A percentile compares a stretch with the other conserved stretches of the same genome.
Evolutionary conservation across 2,797 vertebrate species (phyloP).

Genomic region (Falco columbarius): DNA sequence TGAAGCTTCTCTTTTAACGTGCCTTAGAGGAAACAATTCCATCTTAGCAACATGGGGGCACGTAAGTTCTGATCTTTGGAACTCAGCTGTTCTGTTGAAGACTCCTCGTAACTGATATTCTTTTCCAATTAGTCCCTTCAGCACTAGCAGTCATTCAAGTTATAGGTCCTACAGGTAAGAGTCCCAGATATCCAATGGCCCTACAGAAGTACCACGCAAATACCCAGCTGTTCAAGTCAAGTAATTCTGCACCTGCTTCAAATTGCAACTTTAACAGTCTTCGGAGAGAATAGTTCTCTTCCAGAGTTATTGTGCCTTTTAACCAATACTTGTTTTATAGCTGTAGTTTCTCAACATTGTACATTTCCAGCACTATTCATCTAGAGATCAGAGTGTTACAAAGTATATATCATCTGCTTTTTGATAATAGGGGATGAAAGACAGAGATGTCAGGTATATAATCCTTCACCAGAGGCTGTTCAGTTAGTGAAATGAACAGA

Average conservation of each 20-base stretch:
- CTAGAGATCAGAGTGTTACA: not conserved
- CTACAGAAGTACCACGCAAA: not conserved
- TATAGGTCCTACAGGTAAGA: not conserved
- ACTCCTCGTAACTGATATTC: not conserved
- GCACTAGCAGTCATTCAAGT: not conserved
- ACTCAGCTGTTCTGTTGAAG: not conserved
- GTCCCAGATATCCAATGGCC: not conserved
- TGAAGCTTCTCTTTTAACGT: not conserved
- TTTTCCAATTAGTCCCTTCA: not conserved
- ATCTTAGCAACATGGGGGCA: not conserved
- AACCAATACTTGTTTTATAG: not conserved
- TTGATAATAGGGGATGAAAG: not conserved
- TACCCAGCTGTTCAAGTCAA: not conserved
- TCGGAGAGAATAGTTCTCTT: not conserved
- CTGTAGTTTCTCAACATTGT: not conserved
- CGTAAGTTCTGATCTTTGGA: not conserved
- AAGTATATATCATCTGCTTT: not conserved
- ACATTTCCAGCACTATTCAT: fast-evolving
- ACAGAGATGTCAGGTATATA: not conserved
- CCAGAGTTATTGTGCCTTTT: not conserved
- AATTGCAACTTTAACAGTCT: not conserved
- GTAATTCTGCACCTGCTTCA: not conserved
- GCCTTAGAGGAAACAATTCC: not conserved
- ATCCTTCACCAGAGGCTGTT: not conserved
- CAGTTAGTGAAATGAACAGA: not conserved